Evolutionary conservation across 2,888 invertebrate species (phyloP).

Genomic region (Fragum sueziense): DNA sequence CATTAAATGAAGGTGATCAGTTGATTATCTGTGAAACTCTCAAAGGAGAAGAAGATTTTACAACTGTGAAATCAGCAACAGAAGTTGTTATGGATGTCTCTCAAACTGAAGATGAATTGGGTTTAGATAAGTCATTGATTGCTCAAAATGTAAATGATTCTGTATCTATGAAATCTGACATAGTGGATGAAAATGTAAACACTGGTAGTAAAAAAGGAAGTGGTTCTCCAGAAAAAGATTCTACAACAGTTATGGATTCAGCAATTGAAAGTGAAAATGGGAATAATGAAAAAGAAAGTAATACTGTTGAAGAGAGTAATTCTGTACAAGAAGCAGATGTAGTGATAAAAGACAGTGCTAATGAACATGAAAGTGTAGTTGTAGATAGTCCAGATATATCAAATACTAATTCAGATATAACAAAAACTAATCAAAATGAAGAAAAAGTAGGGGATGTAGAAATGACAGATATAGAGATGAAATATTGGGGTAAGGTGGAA

Average conservation of each 20-base stretch:
- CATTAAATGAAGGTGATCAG: no score
- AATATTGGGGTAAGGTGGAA: constrained; percentile 10
- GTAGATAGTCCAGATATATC: neutral
- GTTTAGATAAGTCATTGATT: no score
- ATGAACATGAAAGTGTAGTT: neutral
- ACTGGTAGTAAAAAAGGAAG: neutral
- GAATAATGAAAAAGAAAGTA: neutral
- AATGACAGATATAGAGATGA: constrained; percentile 3
- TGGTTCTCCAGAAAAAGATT: neutral
- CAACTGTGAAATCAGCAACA: no score
- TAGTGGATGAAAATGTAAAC: no score
- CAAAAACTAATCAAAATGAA: neutral
- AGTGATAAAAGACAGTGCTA: neutral
- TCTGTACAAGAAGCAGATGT: neutral
- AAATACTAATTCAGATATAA: neutral
- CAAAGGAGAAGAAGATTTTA: no score
- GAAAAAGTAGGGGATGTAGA: neutral
- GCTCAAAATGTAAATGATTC: no score
- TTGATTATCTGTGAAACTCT: no score
- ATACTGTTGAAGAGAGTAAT: neutral
- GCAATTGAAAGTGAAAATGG: neutral
- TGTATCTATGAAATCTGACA: no score
- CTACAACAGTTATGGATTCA: neutral
- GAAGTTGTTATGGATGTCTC: no score
- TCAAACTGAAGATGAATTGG: no score